A percentile compares a stretch with the other conserved stretches of the same genome.
Evolutionary conservation across 2,113 vertebrate genomes (phyloP).

Genomic region (Eptesicus fuscus): DNA sequence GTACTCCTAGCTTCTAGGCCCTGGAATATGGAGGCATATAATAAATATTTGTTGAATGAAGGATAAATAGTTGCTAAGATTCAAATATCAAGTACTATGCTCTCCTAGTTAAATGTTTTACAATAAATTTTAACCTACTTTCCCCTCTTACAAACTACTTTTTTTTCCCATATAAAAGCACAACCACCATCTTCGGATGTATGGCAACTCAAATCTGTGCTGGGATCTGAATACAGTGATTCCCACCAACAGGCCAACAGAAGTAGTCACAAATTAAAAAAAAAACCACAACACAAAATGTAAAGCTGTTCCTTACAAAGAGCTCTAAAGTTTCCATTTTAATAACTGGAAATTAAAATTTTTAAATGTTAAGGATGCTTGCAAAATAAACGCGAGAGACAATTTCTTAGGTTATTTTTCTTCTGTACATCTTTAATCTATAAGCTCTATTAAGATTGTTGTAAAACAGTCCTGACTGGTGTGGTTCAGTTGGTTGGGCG

Average conservation of each 20-base stretch:
- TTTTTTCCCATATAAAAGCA: not conserved
- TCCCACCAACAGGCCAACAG: not conserved
- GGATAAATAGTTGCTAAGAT: not conserved
- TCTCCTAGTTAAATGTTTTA: not conserved
- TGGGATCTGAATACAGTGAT: not conserved
- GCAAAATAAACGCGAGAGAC: slow-evolving; percentile 23
- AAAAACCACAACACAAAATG: not conserved
- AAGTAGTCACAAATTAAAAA: not conserved
- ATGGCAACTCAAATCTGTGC: not conserved
- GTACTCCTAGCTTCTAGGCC: not conserved
- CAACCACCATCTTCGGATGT: not conserved
- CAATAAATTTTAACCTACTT: slow-evolving; percentile 21
- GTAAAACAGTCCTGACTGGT: not conserved
- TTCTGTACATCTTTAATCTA: not conserved
- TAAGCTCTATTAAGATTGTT: not conserved
- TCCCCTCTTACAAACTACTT: not conserved
- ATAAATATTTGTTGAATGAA: not conserved
- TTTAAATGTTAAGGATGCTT: slow-evolving; percentile 28
- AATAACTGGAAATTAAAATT: slow-evolving; percentile 7
- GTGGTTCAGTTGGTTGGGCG: no score
- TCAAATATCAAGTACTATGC: not conserved
- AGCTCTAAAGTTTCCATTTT: not conserved
- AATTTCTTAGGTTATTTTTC: not conserved
- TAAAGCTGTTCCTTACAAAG: not conserved
- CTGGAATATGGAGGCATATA: not conserved